Evolutionary conservation across 2,113 vertebrate species (phyloP), one percentile per base, ranked within the genome.

Genomic region (Mus pahari): DNA sequence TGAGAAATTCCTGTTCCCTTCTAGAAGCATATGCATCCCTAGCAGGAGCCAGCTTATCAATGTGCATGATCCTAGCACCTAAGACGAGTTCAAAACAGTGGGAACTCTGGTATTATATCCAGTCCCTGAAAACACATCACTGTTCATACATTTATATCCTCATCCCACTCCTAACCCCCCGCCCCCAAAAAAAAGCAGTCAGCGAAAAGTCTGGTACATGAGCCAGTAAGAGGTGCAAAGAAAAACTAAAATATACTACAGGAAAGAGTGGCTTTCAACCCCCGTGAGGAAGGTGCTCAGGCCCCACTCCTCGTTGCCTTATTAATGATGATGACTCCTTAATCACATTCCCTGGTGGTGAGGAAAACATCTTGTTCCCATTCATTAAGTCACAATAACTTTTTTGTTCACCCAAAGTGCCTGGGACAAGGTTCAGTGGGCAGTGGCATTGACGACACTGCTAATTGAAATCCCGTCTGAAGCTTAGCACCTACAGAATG

Each of bases 391-490:
- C 97, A 98, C 98, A 98, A 97, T 97, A 98, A 98, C 98, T 98
- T 98, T 98, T 98, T 98, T 97, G 97, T 98, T 97, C 96, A 92
- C 95, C n/a, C 90, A 97, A 97, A 97, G 97, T 98, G 95, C 97
- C 86, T 95, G 77, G 96, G 98, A 98, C 97, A 98, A 98, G 98
- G 98, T 98, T 98, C 98, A 98, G 92, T 82, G 96, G 97, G 75
- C 96, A 98, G 98, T 97, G 98, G 98, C 98, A 98, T 95, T 97
- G 97, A 97, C 89, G 93, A 90, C 53, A 36, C 71, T 96, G 86
- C 98, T 98, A 98, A 98, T 95, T 98, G 97, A 98, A 98, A 98
- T 98, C 98, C 97, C 98, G 97, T 97, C 97, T 95, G 95, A 97
- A 97, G 79, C 83, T 71, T 3, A 89, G 89, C 78, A 89, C 96